phyloP scores from a whole-genome alignment of 2,797 vertebrate genomes.

The Sciurus vulgaris region DNA sequence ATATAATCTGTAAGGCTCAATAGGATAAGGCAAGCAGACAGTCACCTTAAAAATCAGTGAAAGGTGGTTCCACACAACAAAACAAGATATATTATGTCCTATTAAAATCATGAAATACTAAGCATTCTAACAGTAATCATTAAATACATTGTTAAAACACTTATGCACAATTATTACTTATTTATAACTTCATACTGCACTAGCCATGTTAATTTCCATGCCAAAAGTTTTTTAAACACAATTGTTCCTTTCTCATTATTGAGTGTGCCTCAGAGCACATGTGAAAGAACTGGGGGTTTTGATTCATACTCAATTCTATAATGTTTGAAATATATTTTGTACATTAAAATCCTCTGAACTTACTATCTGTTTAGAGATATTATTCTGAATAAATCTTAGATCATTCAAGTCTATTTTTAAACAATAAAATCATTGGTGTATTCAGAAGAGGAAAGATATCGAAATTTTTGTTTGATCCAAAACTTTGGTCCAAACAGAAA shows the following conservation, averaged over 20 bases:
- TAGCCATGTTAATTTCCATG: background rate
- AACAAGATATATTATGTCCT: background rate
- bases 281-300: background rate
- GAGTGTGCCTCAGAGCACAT: background rate
- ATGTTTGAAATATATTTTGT: background rate
- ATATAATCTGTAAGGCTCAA: background rate
- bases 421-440: background rate
- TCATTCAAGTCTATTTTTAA: background rate
- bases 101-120: background rate
- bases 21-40: background rate
- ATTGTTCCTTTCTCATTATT: background rate
- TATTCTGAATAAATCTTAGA: background rate
- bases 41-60: background rate
- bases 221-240: background rate
- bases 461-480: background rate
- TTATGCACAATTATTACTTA: background rate
- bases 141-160: background rate
- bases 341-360: background rate
- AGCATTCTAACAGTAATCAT: background rate
- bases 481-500: constrained; percentile 5
- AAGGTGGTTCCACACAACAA: background rate
- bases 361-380: background rate
- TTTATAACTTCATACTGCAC: background rate
- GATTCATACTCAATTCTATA: background rate
- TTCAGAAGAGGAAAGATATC: background rate